Conservation (phyloP, 2,113 vertebrate genomes). For the Leucopsar rothschildi region DNA sequence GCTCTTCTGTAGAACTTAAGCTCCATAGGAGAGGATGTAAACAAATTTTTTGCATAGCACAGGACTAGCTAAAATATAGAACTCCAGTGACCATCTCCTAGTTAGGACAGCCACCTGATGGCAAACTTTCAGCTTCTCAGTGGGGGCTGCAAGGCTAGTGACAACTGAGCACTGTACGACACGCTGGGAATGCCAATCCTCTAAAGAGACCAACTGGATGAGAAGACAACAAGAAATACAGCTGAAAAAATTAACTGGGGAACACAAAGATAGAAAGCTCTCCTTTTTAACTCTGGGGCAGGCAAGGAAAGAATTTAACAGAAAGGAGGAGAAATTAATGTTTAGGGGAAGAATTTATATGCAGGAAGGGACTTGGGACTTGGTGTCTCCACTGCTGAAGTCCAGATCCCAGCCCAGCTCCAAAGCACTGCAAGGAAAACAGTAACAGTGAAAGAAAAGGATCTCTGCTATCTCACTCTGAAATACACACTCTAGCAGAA, state of each 20-base stretch:
- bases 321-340: neutral
- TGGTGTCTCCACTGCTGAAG: neutral
- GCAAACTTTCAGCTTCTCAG: neutral
- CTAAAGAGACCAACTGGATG: neutral
- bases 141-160: neutral
- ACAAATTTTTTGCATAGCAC: neutral
- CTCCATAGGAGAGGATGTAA: neutral
- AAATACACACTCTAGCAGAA: neutral
- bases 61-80: neutral
- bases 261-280: neutral
- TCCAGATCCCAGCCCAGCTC: neutral
- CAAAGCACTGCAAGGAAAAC: neutral
- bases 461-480: neutral
- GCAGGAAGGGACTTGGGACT: neutral
- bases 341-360: neutral
- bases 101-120: neutral
- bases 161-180: neutral
- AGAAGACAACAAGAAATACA: neutral
- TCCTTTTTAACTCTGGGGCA: neutral
- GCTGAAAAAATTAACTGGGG: neutral
- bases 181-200: fast-evolving
- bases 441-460: neutral
- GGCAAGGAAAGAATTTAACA: neutral
- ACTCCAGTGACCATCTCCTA: neutral
- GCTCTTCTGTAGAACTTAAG: neutral